A percentile compares a stretch with the other conserved stretches of the same genome.
Evolutionary conservation across 2,113 vertebrate genomes (phyloP).

Genomic region (Apistogramma diplotaenia): DNA sequence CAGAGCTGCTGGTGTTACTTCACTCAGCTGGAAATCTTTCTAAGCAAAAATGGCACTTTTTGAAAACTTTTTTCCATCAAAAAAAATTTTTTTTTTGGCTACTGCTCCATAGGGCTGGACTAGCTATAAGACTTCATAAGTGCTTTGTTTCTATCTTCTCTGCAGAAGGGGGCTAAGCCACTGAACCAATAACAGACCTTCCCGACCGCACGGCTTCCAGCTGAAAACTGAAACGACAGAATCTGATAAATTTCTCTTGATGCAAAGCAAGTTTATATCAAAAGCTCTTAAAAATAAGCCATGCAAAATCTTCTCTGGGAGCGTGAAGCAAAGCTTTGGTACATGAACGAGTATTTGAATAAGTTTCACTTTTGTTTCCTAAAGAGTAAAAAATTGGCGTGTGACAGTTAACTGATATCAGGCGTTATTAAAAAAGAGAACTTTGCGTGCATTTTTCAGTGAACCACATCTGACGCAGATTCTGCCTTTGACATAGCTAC

Average conservation of each 20-base stretch:
- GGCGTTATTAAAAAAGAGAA: neutral
- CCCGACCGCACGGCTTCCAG: neutral
- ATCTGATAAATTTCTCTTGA: neutral
- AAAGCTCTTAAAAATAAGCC: neutral
- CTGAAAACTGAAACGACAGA: neutral
- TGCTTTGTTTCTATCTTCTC: neutral
- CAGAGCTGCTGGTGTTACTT: neutral
- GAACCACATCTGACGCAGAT: slow-evolving; percentile 37
- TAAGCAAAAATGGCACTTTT: neutral
- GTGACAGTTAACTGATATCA: neutral
- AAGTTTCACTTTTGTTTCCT: neutral
- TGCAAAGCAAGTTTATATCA: slow-evolving; percentile 14
- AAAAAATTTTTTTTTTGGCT: neutral
- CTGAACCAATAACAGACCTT: neutral
- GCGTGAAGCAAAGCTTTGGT: neutral
- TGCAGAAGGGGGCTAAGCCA: neutral
- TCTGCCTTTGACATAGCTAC: neutral
- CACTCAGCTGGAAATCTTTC: neutral
- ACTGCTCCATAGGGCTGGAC: neutral
- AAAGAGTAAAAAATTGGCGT: neutral
- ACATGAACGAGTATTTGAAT: slow-evolving; percentile 5
- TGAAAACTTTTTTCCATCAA: neutral
- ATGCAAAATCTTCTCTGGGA: slow-evolving; percentile 13
- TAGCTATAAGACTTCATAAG: neutral
- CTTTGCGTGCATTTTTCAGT: slow-evolving; percentile 8